Conservation (phyloP, 30 jellyfish, hydroid and myxozoan species). For the Pseudorhiza aurosa region DNA sequence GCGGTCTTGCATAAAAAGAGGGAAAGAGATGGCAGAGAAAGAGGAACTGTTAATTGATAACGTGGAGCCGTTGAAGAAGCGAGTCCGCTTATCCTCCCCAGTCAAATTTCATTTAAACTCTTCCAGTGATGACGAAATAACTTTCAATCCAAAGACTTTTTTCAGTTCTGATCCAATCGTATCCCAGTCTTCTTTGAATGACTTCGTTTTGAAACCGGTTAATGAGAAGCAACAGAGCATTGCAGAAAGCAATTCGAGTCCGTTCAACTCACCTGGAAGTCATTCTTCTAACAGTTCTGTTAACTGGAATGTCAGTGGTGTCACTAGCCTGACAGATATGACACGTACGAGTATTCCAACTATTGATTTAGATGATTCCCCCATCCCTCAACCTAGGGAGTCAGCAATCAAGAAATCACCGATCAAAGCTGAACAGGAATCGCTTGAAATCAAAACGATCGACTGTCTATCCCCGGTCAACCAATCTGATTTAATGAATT, state of each 20-base stretch:
- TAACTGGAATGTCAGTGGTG: slow-evolving; percentile 83
- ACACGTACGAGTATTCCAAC: slow-evolving; percentile 67
- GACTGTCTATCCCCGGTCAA: slow-evolving; percentile 47
- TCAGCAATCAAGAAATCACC: slow-evolving; percentile 4
- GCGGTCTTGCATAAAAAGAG: slow-evolving; percentile 26
- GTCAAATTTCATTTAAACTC: slow-evolving; percentile 8
- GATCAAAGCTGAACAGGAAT: background rate
- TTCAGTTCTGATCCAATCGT: slow-evolving; percentile 25
- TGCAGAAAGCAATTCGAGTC: background rate
- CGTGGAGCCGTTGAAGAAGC: slow-evolving; percentile 16
- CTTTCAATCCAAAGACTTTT: slow-evolving; percentile 35
- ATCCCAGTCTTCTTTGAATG: background rate
- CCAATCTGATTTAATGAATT: background rate
- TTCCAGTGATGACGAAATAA: slow-evolving; percentile 55
- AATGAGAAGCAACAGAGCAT: background rate
- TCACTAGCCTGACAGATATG: slow-evolving; percentile 74
- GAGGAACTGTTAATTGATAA: background rate
- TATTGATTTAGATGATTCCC: slow-evolving; percentile 6
- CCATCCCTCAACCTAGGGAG: slow-evolving; percentile 9
- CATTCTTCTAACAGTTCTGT: slow-evolving; percentile 27
- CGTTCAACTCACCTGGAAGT: slow-evolving; percentile 41
- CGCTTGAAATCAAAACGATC: background rate
- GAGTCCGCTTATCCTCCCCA: slow-evolving; percentile 55
- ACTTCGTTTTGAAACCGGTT: background rate
- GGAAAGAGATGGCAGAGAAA: background rate